Conservation (phyloP, 2,113 vertebrate species). For the Anseranas semipalmata region DNA sequence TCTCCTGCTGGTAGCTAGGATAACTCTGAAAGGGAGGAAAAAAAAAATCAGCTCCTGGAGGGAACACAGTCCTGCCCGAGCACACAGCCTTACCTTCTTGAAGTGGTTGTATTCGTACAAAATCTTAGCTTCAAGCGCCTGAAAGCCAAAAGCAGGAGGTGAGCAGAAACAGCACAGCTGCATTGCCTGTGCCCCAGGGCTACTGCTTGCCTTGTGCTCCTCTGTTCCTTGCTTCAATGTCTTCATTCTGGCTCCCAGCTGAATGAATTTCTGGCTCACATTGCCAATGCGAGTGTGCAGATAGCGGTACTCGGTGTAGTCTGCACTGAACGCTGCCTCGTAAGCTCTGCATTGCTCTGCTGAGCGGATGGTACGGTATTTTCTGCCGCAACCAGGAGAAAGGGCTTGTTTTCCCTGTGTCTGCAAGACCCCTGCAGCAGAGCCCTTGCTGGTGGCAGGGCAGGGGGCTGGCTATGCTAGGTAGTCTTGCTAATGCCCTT, state of each 20-base stretch:
- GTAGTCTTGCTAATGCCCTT: background rate
- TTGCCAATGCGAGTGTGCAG: conserved; percentile 80
- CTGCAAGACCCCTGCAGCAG: background rate
- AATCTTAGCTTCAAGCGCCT: conserved; percentile 86
- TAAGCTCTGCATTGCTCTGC: conserved; percentile 81
- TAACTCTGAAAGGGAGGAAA: conserved; percentile 71
- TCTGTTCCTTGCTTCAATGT: conserved; percentile 79
- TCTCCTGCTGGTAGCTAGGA: conserved; percentile 86
- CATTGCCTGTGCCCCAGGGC: accelerated
- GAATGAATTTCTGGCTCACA: conserved; percentile 81
- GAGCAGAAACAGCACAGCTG: background rate
- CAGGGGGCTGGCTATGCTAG: background rate
- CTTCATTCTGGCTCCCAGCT: conserved; percentile 86
- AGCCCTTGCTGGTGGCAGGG: too few relatives aligned
- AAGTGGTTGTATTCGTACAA: conserved; percentile 84
- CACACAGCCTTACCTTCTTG: conserved; percentile 80
- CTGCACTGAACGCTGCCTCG: conserved; percentile 83
- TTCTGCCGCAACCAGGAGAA: conserved; percentile 62
- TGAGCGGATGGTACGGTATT: conserved; percentile 74
- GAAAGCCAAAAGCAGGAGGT: background rate
- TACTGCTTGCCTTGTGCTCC: conserved; percentile 79
- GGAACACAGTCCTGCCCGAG: background rate
- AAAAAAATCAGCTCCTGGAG: background rate
- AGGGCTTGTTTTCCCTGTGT: background rate
- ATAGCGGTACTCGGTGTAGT: conserved; percentile 80